These are phyloP conservation scores for Puntigrus tetrazona DNA, from an alignment of 2,113 vertebrate species.

Conservation along the genomic window DNA sequence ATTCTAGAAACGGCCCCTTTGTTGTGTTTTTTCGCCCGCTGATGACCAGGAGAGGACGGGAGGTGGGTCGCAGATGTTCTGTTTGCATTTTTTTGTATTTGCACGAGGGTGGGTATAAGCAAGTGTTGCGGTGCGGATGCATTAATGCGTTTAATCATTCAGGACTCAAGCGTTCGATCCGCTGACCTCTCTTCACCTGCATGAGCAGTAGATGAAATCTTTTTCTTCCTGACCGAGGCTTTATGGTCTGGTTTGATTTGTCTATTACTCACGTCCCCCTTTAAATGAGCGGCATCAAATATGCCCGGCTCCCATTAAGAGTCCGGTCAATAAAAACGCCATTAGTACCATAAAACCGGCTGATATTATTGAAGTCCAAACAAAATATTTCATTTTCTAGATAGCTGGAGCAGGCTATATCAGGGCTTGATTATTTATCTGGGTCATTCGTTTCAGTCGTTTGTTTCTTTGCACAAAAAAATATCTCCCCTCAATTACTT, in stretches of 20 bases:
- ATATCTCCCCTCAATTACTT: conserved; percentile 70
- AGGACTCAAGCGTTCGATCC: conserved; percentile 2
- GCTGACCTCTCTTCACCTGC: conserved; percentile 16
- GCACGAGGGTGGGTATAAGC: neutral
- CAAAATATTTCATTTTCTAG: conserved; percentile 99
- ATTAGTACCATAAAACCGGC: conserved; percentile 96
- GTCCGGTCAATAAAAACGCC: conserved; percentile 96
- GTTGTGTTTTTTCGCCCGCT: conserved; percentile 94
- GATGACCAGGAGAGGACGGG: conserved; percentile 81
- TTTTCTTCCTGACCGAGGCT: conserved; percentile 67
- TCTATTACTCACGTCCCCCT: conserved; percentile 98
- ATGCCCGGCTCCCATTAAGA: conserved; percentile 95
- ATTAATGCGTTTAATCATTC: conserved; percentile 52
- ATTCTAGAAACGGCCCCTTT: conserved; percentile 92
- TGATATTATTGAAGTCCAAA: conserved; percentile 96
- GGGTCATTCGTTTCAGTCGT: neutral
- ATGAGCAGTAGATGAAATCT: neutral
- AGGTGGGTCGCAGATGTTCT: neutral
- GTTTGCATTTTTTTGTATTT: conserved; percentile 18
- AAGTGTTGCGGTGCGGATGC: neutral
- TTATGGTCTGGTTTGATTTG: conserved; percentile 90
- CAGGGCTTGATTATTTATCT: neutral
- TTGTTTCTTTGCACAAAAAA: neutral
- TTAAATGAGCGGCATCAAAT: conserved; percentile 97
- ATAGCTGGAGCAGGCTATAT: conserved; percentile 55